Conservation (phyloP, 1,140 invertebrate species). For the Lordiphosa clarofinis region DNA sequence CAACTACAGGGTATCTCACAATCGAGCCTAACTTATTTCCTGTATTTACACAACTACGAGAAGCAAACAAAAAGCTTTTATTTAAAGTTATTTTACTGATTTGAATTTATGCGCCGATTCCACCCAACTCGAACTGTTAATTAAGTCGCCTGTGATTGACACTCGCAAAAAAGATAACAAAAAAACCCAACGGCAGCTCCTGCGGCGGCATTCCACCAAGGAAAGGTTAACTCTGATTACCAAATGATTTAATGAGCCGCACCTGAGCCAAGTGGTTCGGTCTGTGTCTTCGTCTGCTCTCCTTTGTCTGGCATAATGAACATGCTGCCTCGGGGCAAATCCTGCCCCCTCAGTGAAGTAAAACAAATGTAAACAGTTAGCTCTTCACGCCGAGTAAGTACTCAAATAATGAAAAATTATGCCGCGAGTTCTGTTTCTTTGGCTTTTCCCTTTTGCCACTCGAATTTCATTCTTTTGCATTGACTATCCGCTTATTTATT, state of each 20-base stretch:
- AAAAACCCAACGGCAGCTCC: conserved; percentile 1
- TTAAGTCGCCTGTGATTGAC: conserved; percentile 58
- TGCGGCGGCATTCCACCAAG: conserved; percentile 15
- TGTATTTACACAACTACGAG: too few relatives aligned
- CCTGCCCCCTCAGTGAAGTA: conserved; percentile 24
- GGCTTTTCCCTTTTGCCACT: conserved; percentile 9
- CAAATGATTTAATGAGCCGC: conserved; percentile 65
- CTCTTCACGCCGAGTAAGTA: conserved; percentile 49
- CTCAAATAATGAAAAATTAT: conserved; percentile 64
- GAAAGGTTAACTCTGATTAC: conserved; percentile 39
- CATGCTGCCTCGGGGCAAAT: conserved; percentile 29
- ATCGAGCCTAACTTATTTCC: too few relatives aligned
- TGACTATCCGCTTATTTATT: conserved; percentile 46
- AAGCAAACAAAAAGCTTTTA: conserved; percentile 7
- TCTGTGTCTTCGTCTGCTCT: conserved; percentile 8
- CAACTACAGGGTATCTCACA: too few relatives aligned
- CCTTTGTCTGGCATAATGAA: conserved; percentile 44
- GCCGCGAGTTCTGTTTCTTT: conserved; percentile 20
- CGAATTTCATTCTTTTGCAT: conserved; percentile 39
- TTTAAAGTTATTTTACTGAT: conserved; percentile 39
- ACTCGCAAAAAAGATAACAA: conserved; percentile 14
- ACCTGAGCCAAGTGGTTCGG: conserved; percentile 43
- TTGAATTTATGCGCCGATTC: conserved; percentile 34
- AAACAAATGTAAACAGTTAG: conserved; percentile 73
- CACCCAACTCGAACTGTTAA: conserved; percentile 42